Base-by-base conservation (phyloP, 2,888 invertebrate species). In the Horisme vitalbata region DNA sequence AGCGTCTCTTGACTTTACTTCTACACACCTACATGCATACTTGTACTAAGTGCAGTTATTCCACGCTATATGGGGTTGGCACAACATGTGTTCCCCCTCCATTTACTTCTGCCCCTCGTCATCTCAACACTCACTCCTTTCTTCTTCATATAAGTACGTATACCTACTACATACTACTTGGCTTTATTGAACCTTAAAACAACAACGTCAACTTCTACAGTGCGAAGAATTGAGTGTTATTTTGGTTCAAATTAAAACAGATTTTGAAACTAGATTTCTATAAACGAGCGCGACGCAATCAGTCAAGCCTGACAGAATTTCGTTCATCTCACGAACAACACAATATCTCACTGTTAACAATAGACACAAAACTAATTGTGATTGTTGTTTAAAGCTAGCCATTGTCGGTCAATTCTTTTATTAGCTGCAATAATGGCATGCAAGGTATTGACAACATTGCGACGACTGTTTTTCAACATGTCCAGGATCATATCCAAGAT, bases 241-340 rank as follows among this genome's bases (percentile, higher is more conserved):
- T 20, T 12, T 33, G 9, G 26, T 15, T 11, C 18, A 33, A 11
- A 10, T 15, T 18, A 18, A 26, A 27, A 14, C 14, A n/a, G 8
- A 2, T 30, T 13, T 30, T 14, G 15, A 31, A 31, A 31, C 8
- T 31, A 39, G 14, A 38, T 14, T 37, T 28, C 44, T 50, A 55
- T 57, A 55, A 57, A 46, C 43, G 33, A 35, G 36, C 59, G 59
- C 57, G 60, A 67, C 63, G 52, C 50, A 52, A 63, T 68, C 56
- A 39, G 63, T 59, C 56, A 64, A 59, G 67, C 62, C 55, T 55
- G 47, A 55, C 50, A 50, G 41, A 43, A 53, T 56, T 60, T 55
- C 55, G 56, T 45, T 39, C 21, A 36, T 47, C 46, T 36, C 21
- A 27, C 20, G 27, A 36, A 41, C 28, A 39, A 39, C 41, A 44